phyloP scores from a whole-genome alignment of 2,797 vertebrate genomes.

The Scleropages formosus region DNA sequence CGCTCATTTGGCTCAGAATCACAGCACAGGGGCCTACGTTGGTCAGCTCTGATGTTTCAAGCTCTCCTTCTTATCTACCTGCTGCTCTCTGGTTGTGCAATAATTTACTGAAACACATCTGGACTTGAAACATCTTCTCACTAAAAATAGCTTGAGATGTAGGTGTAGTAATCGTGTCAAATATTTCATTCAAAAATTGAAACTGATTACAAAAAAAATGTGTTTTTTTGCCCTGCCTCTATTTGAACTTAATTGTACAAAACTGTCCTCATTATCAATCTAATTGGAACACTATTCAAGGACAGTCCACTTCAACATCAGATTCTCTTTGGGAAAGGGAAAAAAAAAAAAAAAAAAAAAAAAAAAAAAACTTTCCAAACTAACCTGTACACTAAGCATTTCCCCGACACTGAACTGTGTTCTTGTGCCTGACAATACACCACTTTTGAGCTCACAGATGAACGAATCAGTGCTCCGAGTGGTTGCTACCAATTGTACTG shows the following conservation, averaged over 20 bases:
- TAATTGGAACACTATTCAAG: no score
- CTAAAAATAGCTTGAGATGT: background rate
- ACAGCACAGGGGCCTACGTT: background rate
- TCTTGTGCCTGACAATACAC: no score
- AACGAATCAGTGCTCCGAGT: no score
- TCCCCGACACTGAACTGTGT: no score
- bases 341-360: background rate
- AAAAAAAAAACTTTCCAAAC: background rate
- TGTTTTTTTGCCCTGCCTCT: no score
- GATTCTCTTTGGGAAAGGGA: background rate
- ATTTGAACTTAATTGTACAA: no score
- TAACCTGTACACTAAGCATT: background rate
- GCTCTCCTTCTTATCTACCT: background rate
- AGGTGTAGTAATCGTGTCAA: background rate
- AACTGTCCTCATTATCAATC: no score
- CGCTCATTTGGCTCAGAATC: background rate
- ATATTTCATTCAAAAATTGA: background rate
- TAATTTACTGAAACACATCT: constrained; percentile 24
- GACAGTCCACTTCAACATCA: background rate
- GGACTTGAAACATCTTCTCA: background rate
- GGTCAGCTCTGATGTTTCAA: background rate
- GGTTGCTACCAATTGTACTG: no score
- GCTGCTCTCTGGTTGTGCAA: background rate
- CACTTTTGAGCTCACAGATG: no score
- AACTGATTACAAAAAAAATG: background rate